Base-by-base conservation (phyloP, 53 echinoderm and acorn worm species). In the Antedon mediterranea region DNA sequence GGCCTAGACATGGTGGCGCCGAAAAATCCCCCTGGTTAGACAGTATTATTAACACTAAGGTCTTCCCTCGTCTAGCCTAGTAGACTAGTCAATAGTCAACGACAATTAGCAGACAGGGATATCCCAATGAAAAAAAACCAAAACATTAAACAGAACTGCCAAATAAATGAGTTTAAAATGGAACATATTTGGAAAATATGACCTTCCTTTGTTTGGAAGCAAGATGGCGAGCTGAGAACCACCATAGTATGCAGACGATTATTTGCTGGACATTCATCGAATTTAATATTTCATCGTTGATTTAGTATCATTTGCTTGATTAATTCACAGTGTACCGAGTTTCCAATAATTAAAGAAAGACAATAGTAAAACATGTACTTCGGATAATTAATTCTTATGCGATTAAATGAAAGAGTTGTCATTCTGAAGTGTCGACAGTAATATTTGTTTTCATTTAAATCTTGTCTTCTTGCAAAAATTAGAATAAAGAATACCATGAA, bases 11-110 rank as follows among this genome's bases (percentile, higher is more conserved):
- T 18, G 57, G 57, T 57, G 57, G 57, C 57, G 57, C 57, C 57
- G 57, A 57, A 57, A 57, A 57, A 57, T 57, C 57, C 57, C 57
- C 57, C 57, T 41, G 57, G 57, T 57, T 57, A 57, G 57, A 57
- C 57, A 57, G 57, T 57, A 26, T 57, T 57, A 57, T 57, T 57
- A 37, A 57, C 57, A 57, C 57, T 57, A 57, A 11, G 57, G 57
- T 57, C 57, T 57, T 57, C 57, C 57, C 57, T 57, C 57, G 57
- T 57, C 57, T 57, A 57, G 57, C 15, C 57, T 57, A 18, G 15
- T 57, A 57, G 57, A 57, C 57, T 11, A 57, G 11, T 57, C 57
- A 57, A 57, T 57, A 57, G 57, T 57, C 23, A 15, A 26, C 57
- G 57, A 57, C 57, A 57, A 57, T 57, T 57, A 57, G 20, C 57